Evolutionary conservation across 2,113 vertebrate genomes (phyloP).

Genomic region (Chroicocephalus ridibundus): DNA sequence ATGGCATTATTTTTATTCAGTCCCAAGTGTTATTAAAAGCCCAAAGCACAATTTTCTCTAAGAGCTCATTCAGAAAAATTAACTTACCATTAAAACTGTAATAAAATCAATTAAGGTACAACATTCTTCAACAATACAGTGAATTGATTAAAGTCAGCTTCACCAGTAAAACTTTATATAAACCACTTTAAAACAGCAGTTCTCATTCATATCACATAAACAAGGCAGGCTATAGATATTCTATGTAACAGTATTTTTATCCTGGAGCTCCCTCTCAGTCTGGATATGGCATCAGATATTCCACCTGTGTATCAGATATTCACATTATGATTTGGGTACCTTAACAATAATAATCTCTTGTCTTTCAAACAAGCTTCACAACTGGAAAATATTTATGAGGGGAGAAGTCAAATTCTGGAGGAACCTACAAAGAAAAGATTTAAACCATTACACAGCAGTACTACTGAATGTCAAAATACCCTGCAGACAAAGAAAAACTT

Average conservation of each 20-base stretch:
- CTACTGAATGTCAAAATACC: neutral
- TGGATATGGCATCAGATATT: neutral
- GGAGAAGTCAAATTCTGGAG: slow-evolving; percentile 97
- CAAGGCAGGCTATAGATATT: slow-evolving; percentile 40
- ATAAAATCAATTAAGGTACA: slow-evolving; percentile 35
- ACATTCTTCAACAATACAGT: slow-evolving; percentile 44
- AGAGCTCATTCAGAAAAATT: slow-evolving; percentile 32
- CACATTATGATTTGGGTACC: neutral
- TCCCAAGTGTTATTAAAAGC: slow-evolving; percentile 51
- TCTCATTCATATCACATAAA: slow-evolving; percentile 46
- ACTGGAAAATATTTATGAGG: slow-evolving; percentile 97
- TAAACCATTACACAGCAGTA: neutral
- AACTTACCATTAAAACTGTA: slow-evolving; percentile 61
- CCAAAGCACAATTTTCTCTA: slow-evolving; percentile 42
- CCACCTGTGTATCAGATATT: neutral
- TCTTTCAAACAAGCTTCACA: slow-evolving; percentile 92
- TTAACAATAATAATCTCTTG: neutral
- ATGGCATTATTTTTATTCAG: slow-evolving; percentile 6
- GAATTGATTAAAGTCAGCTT: slow-evolving; percentile 37
- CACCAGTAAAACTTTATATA: slow-evolving; percentile 46
- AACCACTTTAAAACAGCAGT: slow-evolving; percentile 75
- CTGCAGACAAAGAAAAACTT: neutral
- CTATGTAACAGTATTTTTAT: slow-evolving; percentile 25
- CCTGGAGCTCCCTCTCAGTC: neutral
- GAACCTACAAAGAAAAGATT: slow-evolving; percentile 74